Base-by-base conservation (phyloP, 1,140 invertebrate species). In the Sminthurinus signatus region DNA sequence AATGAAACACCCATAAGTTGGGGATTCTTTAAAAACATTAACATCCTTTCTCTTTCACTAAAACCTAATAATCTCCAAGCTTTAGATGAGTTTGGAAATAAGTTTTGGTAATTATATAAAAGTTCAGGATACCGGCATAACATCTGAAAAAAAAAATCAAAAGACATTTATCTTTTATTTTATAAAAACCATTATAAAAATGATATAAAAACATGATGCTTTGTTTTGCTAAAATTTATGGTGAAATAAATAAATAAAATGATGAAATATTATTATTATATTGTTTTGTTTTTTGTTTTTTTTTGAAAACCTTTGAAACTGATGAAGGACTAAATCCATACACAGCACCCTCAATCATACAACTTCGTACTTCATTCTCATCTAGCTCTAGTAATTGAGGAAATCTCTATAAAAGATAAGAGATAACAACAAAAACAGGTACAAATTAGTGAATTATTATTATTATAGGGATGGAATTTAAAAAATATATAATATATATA, bases 71-170 rank as follows among this genome's bases (percentile, higher is more conserved):
- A n/a, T 31, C 61, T 29, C 31, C 50, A 67, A 8, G 54, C 43
- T 19, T 23, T 17, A 8, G 60, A 3, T 8, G 46, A 28, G 0
- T 56, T 21, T 15, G 29, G 17, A 32, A 69, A 27, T 12, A 21
- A 29, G 0, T 3, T 44, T 8, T n/a, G 3, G 29, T 59, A 62
- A 19, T 39, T 42, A n/a, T 59, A 21, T 23, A 69, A 2, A 31
- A 69, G n/a, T 17, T 31, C 32, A 21, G 67, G 67, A 51, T 65
- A 61, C 44, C 54, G 60, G 15, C 60, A 0, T 5, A 64, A 4
- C 36, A 68, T 68, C 66, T 68, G 52, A 15, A 62, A 62, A 54
- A 39, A 27, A 27, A 46, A 39, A 29, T 25, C n/a, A n/a, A n/a
- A n/a, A 28, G 51, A 4, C 27, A 54, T 8, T 28, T 15, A 10